These are phyloP conservation scores for Drosophila melanica DNA, from an alignment of 1,140 invertebrate species.

Conservation along the genomic window DNA sequence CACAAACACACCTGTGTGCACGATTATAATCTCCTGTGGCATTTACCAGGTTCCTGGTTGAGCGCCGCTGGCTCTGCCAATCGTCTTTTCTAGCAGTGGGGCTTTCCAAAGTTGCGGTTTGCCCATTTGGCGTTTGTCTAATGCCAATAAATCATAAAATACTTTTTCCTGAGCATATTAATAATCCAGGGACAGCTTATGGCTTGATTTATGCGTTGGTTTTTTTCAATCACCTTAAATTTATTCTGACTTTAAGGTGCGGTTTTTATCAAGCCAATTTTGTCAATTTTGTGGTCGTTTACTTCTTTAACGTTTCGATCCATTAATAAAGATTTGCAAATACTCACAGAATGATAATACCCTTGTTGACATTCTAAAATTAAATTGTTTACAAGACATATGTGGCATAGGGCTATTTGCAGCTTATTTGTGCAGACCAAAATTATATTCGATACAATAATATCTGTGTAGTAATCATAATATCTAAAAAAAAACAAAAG, in stretches of 20 bases:
- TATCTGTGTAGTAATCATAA: too few species aligned
- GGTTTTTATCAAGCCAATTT: conserved; percentile 10
- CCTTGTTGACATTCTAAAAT: too few species aligned
- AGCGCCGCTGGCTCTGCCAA: conserved; percentile 22
- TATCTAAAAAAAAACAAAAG: too few species aligned
- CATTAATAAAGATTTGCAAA: conserved; percentile 8
- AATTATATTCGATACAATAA: too few species aligned
- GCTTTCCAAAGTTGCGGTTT: conserved; percentile 21
- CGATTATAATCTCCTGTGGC: conserved; percentile 57
- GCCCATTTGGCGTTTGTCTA: conserved; percentile 37
- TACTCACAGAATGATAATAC: too few species aligned
- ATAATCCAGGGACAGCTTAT: conserved; percentile 71
- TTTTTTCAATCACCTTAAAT: conserved; percentile 53
- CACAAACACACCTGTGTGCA: conserved; percentile 18
- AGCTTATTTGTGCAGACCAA: too few species aligned
- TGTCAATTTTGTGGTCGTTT: background rate
- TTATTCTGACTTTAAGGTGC: conserved; percentile 36
- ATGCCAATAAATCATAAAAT: conserved; percentile 69
- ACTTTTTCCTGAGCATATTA: conserved; percentile 68
- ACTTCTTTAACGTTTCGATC: background rate
- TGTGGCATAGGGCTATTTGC: too few species aligned
- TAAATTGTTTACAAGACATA: too few species aligned
- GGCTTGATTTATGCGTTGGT: conserved; percentile 65
- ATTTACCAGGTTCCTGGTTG: background rate
- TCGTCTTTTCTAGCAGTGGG: background rate